Conservation (phyloP, 64 coral and sea anemone species). For the Dendronephthya gigantea region DNA sequence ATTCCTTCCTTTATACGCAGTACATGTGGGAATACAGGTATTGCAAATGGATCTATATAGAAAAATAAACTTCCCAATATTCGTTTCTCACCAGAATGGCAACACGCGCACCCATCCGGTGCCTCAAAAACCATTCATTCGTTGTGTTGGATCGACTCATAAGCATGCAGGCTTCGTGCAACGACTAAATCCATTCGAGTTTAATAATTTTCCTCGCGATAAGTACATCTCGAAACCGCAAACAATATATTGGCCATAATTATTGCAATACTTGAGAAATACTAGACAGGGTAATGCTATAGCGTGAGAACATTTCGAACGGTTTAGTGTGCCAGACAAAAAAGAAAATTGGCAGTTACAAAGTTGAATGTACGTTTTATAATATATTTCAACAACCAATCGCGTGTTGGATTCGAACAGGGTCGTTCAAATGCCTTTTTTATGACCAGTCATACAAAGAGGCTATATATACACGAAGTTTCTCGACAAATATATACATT, state of each 20-base stretch:
- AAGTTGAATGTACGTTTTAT: too few species aligned
- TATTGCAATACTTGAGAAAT: neutral
- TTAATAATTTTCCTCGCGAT: neutral
- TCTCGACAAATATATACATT: too few species aligned
- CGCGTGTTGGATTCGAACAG: too few species aligned
- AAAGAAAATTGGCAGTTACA: too few species aligned
- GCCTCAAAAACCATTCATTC: neutral
- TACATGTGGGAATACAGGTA: neutral
- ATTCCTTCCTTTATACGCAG: neutral
- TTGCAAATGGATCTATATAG: neutral
- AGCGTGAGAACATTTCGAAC: neutral
- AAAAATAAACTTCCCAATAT: neutral
- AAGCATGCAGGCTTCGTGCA: neutral
- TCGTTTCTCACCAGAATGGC: neutral
- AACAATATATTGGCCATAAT: slow-evolving; percentile 5
- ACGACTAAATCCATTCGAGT: neutral
- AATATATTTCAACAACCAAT: too few species aligned
- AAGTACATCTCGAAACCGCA: neutral
- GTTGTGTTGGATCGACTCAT: neutral
- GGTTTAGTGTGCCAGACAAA: neutral
- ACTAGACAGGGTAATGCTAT: neutral
- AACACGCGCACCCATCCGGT: neutral
- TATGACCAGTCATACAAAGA: too few species aligned
- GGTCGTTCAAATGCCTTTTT: too few species aligned
- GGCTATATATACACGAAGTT: too few species aligned